These are phyloP conservation scores for Atta colombica DNA, from an alignment of 1,140 invertebrate genomes.

Conservation along the genomic window DNA sequence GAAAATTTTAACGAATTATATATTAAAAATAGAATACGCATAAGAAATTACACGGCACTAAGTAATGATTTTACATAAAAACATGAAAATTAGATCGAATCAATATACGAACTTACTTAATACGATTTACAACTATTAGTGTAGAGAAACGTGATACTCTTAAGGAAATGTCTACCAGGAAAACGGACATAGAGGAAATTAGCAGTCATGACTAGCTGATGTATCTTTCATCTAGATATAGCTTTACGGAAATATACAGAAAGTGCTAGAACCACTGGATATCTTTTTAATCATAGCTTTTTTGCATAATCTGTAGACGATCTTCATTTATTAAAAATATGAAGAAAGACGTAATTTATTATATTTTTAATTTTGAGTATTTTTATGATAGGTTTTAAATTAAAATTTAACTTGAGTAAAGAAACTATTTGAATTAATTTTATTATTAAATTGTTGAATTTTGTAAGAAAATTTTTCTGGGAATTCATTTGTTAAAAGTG, in stretches of 20 bases:
- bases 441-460: background rate
- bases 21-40: background rate
- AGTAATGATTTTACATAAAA: background rate
- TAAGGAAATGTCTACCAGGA: slow-evolving; percentile 45
- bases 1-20: background rate
- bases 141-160: slow-evolving; percentile 27
- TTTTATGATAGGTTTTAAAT: slow-evolving; percentile 1
- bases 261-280: background rate
- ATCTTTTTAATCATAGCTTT: background rate
- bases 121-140: background rate
- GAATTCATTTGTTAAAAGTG: background rate
- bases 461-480: background rate
- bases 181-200: slow-evolving; percentile 70
- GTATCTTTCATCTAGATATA: slow-evolving; percentile 38
- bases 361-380: slow-evolving; percentile 4
- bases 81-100: slow-evolving; percentile 38
- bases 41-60: background rate
- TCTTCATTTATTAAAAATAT: slow-evolving; percentile 24
- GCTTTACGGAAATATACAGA: slow-evolving; percentile 36
- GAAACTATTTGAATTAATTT: slow-evolving; percentile 12
- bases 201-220: slow-evolving; percentile 67
- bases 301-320: slow-evolving; percentile 13
- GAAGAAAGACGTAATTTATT: background rate
- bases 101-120: slow-evolving; percentile 6
- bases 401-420: background rate